Percentiles rank a stretch among this genome's conserved stretches.
Evolutionary conservation across 2,797 vertebrate genomes (phyloP).

Genomic region (Anniella stebbinsi): DNA sequence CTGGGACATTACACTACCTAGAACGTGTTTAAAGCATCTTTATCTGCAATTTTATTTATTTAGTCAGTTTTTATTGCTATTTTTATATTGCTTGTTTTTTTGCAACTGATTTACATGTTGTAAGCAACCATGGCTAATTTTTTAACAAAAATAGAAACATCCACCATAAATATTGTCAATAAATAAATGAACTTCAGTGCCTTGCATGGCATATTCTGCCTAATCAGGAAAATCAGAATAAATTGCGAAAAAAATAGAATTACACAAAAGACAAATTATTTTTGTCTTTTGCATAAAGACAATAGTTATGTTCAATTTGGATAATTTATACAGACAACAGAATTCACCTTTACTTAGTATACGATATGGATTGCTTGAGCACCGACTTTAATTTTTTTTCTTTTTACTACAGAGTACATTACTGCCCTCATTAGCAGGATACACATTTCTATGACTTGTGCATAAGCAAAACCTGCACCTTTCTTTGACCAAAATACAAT

Average conservation of each 20-base stretch:
- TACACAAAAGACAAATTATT: background rate
- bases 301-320: too few species aligned
- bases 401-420: background rate
- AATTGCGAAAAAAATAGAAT: background rate
- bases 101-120: background rate
- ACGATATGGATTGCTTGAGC: background rate
- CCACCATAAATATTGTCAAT: background rate
- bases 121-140: background rate
- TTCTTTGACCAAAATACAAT: rapidly evolving
- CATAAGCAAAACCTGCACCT: background rate
- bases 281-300: too few species aligned
- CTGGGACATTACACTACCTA: background rate
- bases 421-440: background rate
- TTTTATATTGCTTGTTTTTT: background rate
- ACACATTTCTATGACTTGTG: background rate
- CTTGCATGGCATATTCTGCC: background rate
- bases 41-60: too few species aligned
- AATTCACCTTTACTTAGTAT: background rate
- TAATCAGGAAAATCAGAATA: background rate
- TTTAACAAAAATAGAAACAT: background rate
- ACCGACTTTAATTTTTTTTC: background rate
- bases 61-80: background rate
- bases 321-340: background rate
- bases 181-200: background rate
- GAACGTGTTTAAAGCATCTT: too few species aligned